Evolutionary conservation across 2,797 vertebrate genomes (phyloP).

Genomic region (Arctocebus calabarensis): DNA sequence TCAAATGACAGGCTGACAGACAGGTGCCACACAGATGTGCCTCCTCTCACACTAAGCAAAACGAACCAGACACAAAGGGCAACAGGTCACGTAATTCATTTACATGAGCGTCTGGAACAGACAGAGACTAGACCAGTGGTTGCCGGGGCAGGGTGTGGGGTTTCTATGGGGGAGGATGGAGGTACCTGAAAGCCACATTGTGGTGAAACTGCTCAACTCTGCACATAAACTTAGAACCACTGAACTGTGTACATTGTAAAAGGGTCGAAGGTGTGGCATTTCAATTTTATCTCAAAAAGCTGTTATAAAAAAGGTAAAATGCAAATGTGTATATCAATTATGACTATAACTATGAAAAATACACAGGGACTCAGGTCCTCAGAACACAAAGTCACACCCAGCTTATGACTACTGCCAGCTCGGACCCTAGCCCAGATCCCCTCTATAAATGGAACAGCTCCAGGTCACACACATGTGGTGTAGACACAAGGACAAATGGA

Average conservation of each 20-base stretch:
- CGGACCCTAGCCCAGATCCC: neutral
- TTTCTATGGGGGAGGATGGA: fast-evolving
- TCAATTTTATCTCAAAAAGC: no score
- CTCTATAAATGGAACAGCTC: fast-evolving
- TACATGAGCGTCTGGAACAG: no score
- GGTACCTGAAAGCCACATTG: neutral
- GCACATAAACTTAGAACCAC: neutral
- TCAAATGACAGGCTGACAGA: neutral
- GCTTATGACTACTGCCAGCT: neutral
- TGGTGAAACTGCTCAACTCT: fast-evolving
- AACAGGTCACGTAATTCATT: fast-evolving
- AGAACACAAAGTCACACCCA: neutral
- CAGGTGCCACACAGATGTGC: fast-evolving
- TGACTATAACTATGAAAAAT: neutral
- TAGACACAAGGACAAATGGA: neutral
- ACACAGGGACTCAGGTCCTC: neutral
- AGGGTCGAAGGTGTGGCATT: fast-evolving
- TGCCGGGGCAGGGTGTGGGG: neutral
- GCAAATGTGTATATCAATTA: neutral
- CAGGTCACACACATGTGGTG: neutral
- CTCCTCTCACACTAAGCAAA: fast-evolving
- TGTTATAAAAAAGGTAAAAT: neutral
- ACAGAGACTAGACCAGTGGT: neutral
- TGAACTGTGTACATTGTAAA: fast-evolving
- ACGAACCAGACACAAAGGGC: neutral